Evolutionary conservation across 2,797 vertebrate species (phyloP), one percentile per base, ranked within the genome.

Genomic region (Clamator glandarius): DNA sequence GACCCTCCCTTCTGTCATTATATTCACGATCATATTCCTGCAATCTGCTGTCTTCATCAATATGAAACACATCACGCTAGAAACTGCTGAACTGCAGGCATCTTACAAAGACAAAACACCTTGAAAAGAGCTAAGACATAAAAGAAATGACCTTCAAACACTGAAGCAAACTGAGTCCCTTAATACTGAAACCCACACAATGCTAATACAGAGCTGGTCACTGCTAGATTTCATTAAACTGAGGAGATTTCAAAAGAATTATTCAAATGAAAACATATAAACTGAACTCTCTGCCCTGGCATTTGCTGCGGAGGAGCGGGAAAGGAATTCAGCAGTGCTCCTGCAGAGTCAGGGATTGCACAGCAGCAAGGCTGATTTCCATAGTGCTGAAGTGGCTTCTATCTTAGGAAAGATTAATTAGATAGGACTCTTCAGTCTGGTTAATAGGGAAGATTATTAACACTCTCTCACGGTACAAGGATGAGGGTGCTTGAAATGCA

Each of bases 1-100:
- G 78, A 92, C 46, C 50, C 73, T 93, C 76, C 89, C 72, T 75
- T 78, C 73, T 86, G 66, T 57, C 92, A 50, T 79, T 91, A 74
- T 1, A 76, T 68, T 72, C 89, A 58, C 0, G 25, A 80, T 90
- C 92, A 87, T 52, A 90, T 85, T 89, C 68, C 81, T 81, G 79
- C 72, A 95, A 76, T 78, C 87, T 88, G 82, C 76, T 91, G 79
- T 28, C 91, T 62, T 93, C 93, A 91, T 92, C 89, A 93, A 46
- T 79, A 79, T 67, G 83, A 94, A 90, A 76, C 33, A 63, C 85
- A 85, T 82, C 83, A 59, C 0, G 6, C 76, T 7, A 35, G 62
- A 36, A 66, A 63, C 6, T 0, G 15, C 72, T 44, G 87, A 93
- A 66, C 62, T 39, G 84, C 87, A 72, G 54, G 73, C 46, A 52